Base-by-base conservation (phyloP, 2,797 vertebrate genomes). In the Sebastiscus albofasciatus region DNA sequence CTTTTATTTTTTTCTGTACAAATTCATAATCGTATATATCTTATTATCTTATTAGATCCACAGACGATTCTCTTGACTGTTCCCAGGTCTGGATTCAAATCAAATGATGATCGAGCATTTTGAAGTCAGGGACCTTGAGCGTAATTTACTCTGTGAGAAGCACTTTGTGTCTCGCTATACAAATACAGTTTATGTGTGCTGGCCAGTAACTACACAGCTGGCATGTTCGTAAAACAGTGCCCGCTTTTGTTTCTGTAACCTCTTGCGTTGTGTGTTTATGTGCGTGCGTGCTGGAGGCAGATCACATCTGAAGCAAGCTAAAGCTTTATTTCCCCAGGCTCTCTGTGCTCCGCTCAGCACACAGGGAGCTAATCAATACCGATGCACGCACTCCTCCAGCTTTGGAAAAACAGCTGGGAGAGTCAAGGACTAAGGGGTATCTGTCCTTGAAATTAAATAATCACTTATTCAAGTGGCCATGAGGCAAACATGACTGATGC, bases 361-460 rank as follows among this genome's bases (percentile, higher is more conserved):
- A 55, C 77, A 10, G 69, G 46, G 59, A 86, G 81, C 58, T 82
- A 74, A 94, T 94, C 93, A 24, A 92, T 92, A 85, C 68, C 83
- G 84, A 91, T 83, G 74, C 80, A 65, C 70, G 62, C 54, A 18
- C 70, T 83, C 72, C 49, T 71, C 24, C 36, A 70, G 85, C 42
- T 10, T 24, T 27, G 70, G 66, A 72, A 72, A 71, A 68, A 42
- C 56, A 18, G 62, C 76, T 34, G 70, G 29, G 66, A 72, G 62
- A 67, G 73, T 74, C 65, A 24, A 22, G 67, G 55, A 70, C 26
- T 22, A 33, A 33, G 46, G 49, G 52, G 56, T 69, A 55, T 61
- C 7, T 65, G 80, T 70, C 87, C 88, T 83, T 82, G 56, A 69
- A 75, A 72, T 72, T 22, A 34, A 69, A 74, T n/a, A n/a, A 59